These are phyloP conservation scores for Bicyclus anynana DNA, from an alignment of 1,140 invertebrate genomes.

Conservation along the genomic window DNA sequence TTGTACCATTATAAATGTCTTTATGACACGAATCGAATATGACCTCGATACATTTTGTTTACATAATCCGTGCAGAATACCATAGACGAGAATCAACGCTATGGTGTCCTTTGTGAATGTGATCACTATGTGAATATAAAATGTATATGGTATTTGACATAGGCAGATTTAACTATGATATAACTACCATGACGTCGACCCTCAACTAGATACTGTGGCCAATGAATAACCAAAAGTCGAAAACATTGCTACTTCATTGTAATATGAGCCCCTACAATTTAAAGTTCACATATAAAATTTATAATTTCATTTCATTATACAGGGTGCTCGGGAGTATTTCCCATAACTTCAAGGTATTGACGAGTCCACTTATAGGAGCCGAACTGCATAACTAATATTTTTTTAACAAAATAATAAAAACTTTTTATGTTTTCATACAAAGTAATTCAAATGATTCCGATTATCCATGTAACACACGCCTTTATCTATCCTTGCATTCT, in stretches of 20 bases:
- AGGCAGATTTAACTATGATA: too few species aligned
- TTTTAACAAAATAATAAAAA: too few species aligned
- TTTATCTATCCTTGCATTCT: too few species aligned
- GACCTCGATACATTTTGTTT: background rate
- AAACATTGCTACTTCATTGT: background rate
- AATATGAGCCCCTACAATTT: background rate
- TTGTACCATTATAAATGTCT: background rate
- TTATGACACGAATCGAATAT: background rate
- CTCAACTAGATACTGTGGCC: background rate
- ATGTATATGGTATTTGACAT: background rate
- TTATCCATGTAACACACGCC: too few species aligned
- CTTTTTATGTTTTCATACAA: too few species aligned
- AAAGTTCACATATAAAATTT: too few species aligned
- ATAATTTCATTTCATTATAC: too few species aligned
- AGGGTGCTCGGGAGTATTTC: too few species aligned
- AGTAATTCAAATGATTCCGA: too few species aligned
- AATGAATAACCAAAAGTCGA: background rate
- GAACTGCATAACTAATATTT: too few species aligned
- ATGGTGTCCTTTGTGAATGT: background rate
- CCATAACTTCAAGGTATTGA: too few species aligned
- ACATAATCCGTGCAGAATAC: conserved; percentile 9
- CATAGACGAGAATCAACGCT: conserved; percentile 14
- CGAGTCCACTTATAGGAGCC: too few species aligned
- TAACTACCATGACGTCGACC: background rate
- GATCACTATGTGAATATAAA: background rate